Percentiles rank a stretch among this genome's conserved stretches.
These are phyloP conservation scores for Thamnophis elegans DNA, from an alignment of 2,797 vertebrate genomes.

Conservation along the genomic window DNA sequence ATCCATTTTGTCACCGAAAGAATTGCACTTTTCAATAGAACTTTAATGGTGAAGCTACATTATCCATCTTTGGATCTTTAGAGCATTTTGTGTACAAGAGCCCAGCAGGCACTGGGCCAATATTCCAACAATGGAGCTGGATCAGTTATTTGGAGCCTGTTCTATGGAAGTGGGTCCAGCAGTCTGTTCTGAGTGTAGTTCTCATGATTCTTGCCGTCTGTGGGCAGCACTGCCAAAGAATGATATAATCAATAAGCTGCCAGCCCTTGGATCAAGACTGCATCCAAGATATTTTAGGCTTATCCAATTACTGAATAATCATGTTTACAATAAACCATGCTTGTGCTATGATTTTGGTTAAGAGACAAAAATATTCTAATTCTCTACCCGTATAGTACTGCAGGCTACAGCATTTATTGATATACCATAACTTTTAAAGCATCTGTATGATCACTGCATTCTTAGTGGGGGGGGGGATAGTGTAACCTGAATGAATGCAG, in stretches of 20 bases:
- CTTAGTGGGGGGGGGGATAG: neutral
- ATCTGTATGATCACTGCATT: slow-evolving; percentile 20
- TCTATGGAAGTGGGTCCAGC: slow-evolving; percentile 54
- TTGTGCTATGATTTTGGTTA: slow-evolving; percentile 61
- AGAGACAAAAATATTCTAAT: slow-evolving; percentile 59
- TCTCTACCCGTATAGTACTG: slow-evolving; percentile 43
- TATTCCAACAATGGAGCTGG: slow-evolving; percentile 62
- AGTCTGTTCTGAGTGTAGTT: slow-evolving; percentile 63
- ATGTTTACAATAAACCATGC: slow-evolving; percentile 64
- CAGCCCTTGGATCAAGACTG: slow-evolving; percentile 64
- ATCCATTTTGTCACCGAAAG: neutral
- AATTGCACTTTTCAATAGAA: slow-evolving; percentile 11
- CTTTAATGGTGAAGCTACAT: slow-evolving; percentile 46
- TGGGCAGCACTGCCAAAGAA: slow-evolving; percentile 64
- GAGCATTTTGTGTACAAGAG: slow-evolving; percentile 61
- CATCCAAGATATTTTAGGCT: slow-evolving; percentile 70
- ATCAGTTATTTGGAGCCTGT: slow-evolving; percentile 64
- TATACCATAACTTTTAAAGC: neutral
- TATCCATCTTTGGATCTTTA: slow-evolving; percentile 65
- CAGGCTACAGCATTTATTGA: slow-evolving; percentile 19
- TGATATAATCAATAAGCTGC: slow-evolving; percentile 70
- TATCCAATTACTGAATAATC: slow-evolving; percentile 70
- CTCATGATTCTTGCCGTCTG: slow-evolving; percentile 64
- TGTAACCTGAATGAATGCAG: neutral
- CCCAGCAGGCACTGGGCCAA: slow-evolving; percentile 54